Evolutionary conservation across 1,140 invertebrate genomes (phyloP), one percentile per base, ranked within the genome.

Genomic region (Zaprionus kolodkinae): DNA sequence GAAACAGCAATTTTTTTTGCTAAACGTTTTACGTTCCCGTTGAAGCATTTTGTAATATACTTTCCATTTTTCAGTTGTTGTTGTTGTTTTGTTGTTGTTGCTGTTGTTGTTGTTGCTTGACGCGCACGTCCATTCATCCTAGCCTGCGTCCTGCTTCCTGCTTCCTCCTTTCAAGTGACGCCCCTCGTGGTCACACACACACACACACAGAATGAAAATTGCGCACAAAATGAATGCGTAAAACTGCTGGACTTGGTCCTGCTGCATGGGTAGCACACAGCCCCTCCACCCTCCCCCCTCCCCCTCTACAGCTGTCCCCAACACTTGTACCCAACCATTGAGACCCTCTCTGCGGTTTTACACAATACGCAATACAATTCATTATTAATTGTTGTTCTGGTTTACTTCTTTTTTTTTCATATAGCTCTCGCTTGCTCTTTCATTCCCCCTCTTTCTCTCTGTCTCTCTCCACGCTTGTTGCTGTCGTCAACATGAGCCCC

Each of bases 301-400:
- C 55, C 1, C 45, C 60, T 70, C 21, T 52, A 67, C 56, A 15
- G 38, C 36, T 43, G 17, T 40, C 33, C 12, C 11, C 10, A 9
- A n/a, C 40, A 45, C n/a, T 45, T 45, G n/a, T 45, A 21, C 45
- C 40, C 68, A 21, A 60, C 63, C 61, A 27, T 15, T 36, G 0
- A 17, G n/a, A 35, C 33, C 35, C 61, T 66, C 69, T 80, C 48
- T 71, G 81, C 61, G 85, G 85, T 81, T 89, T 81, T 73, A 75
- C 85, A 85, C 85, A 89, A 89, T 86, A 86, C 83, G 81, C 83
- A 80, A 86, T 81, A 86, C 83, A 86, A 86, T 89, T 89, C 85
- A 89, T 89, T 89, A 89, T 89, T 89, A 89, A 89, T 89, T 89
- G 81, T 81, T 84, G 85, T 85, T 74, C 75, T 81, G 81, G 75